Evolutionary conservation across 2,888 invertebrate species (phyloP).

Genomic region (Hirudinaria manillensis): DNA sequence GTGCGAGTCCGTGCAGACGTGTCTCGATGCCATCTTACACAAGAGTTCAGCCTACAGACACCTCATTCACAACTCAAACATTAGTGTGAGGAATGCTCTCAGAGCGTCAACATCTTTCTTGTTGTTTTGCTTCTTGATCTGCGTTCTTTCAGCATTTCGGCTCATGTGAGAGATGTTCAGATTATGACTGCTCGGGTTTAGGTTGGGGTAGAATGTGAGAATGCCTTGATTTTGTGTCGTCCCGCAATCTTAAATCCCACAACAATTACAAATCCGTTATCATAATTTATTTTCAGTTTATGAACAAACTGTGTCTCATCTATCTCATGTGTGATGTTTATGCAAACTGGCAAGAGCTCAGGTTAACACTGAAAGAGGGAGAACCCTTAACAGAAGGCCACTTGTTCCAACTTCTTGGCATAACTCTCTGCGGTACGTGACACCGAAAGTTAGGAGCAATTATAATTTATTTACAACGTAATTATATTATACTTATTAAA

Average conservation of each 20-base stretch:
- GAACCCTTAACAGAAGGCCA: background rate
- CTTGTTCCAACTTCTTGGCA: background rate
- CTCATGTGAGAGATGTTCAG: background rate
- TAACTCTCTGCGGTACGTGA: background rate
- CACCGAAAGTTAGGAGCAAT: background rate
- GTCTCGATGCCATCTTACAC: slow-evolving; percentile 16
- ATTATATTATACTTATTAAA: too few relatives aligned
- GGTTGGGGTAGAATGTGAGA: too few relatives aligned
- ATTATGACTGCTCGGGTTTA: background rate
- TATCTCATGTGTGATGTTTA: slow-evolving; percentile 14
- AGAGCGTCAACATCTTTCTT: background rate
- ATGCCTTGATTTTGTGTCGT: too few relatives aligned
- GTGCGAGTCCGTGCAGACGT: background rate
- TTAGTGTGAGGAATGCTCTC: background rate
- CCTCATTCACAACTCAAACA: slow-evolving; percentile 15
- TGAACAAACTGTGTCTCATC: slow-evolving; percentile 1
- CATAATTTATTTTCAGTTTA: background rate
- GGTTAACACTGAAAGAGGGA: background rate
- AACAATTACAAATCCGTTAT: too few relatives aligned
- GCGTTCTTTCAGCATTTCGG: background rate
- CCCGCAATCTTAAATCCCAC: too few relatives aligned
- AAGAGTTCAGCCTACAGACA: slow-evolving; percentile 11
- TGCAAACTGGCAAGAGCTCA: slow-evolving; percentile 14
- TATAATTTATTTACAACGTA: background rate
- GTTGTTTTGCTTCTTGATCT: background rate